Evolutionary conservation across 2,888 invertebrate species (phyloP).

Genomic region (Aleiodes testaceus): DNA sequence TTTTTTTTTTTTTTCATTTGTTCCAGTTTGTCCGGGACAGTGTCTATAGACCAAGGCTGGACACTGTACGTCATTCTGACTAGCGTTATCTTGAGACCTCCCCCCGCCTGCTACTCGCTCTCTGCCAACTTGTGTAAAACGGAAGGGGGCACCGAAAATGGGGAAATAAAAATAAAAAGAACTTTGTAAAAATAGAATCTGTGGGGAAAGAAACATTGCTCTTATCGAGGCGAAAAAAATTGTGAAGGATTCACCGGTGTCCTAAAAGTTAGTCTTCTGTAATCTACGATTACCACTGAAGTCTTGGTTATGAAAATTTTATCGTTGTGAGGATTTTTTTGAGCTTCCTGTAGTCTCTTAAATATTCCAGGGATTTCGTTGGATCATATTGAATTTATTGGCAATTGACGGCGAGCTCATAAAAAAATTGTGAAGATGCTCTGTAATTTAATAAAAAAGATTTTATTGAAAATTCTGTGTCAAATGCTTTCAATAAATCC

Average conservation of each 20-base stretch:
- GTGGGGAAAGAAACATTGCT: slow-evolving; percentile 61
- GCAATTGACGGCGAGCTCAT: neutral
- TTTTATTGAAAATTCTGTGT: neutral
- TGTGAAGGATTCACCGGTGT: slow-evolving; percentile 16
- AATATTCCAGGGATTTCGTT: no score
- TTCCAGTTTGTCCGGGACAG: slow-evolving; percentile 46
- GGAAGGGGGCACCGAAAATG: slow-evolving; percentile 35
- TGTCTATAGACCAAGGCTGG: slow-evolving; percentile 34
- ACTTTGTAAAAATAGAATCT: slow-evolving; percentile 10
- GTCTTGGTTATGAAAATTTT: neutral
- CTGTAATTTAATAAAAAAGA: no score
- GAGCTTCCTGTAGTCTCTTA: no score
- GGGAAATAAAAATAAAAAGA: slow-evolving; percentile 27
- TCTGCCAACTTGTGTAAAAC: slow-evolving; percentile 36
- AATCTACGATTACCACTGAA: slow-evolving; percentile 7
- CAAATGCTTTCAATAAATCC: no score
- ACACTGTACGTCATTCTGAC: slow-evolving; percentile 64
- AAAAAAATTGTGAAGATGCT: no score
- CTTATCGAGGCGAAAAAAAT: slow-evolving; percentile 50
- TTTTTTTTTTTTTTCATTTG: neutral
- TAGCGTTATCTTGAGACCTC: slow-evolving; percentile 65
- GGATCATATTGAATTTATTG: neutral
- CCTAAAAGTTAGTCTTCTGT: slow-evolving; percentile 5
- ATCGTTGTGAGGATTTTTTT: neutral
- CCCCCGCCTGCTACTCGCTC: slow-evolving; percentile 35